Conservation (phyloP, 1,140 invertebrate genomes). For the Bombus pascuorum region DNA sequence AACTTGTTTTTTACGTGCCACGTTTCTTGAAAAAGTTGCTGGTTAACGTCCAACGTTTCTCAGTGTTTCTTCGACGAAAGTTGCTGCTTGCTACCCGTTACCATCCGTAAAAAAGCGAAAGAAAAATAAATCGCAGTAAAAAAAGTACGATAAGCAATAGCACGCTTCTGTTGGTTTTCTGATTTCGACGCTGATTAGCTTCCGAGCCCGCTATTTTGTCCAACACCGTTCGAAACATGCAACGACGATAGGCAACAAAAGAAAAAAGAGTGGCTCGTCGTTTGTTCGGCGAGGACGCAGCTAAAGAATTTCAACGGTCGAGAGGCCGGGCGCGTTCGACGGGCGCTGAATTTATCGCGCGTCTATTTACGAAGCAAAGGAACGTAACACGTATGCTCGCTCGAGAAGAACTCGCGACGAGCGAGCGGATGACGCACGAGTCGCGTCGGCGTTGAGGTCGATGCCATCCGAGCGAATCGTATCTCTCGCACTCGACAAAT, state of each 20-base stretch:
- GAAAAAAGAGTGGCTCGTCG: neutral
- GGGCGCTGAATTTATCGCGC: conserved; percentile 42
- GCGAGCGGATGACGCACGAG: conserved; percentile 34
- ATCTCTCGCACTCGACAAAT: conserved; percentile 6
- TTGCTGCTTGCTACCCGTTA: no score
- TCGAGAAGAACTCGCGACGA: conserved; percentile 24
- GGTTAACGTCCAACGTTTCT: no score
- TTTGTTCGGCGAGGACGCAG: neutral
- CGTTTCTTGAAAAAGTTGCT: no score
- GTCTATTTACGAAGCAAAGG: conserved; percentile 40
- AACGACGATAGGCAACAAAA: neutral
- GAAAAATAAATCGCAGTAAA: no score
- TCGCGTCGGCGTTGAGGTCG: conserved; percentile 28
- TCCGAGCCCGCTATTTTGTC: no score
- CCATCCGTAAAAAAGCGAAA: no score
- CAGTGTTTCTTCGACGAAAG: no score
- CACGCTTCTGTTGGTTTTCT: no score
- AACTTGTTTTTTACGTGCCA: no score
- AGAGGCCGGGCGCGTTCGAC: neutral
- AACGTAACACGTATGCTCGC: conserved; percentile 16
- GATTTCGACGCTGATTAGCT: no score
- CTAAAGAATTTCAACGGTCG: conserved; percentile 4
- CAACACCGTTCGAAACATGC: neutral
- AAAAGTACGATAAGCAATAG: no score
- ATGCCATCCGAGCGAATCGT: conserved; percentile 42